phyloP scores from a whole-genome alignment of 2,113 vertebrate species.

The Nothocercus nigrocapillus region DNA sequence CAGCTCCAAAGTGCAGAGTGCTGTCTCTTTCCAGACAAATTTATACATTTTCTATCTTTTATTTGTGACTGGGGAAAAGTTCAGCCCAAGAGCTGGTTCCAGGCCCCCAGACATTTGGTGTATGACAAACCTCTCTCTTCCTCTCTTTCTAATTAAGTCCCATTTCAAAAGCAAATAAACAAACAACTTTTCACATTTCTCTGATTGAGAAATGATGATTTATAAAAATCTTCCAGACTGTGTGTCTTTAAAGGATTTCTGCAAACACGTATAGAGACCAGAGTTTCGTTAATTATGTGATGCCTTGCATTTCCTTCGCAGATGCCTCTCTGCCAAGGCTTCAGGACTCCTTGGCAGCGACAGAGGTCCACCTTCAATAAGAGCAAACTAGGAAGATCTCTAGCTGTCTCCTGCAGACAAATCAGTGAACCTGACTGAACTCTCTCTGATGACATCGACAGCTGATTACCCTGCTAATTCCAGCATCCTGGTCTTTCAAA shows the following conservation, averaged over 20 bases:
- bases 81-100: neutral
- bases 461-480: neutral
- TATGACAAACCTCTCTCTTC: neutral
- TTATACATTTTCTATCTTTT: neutral
- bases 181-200: neutral
- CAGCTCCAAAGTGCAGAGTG: neutral
- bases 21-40: constrained; percentile 32
- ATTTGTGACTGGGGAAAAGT: neutral
- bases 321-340: neutral
- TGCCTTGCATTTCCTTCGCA: neutral
- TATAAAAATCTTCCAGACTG: neutral
- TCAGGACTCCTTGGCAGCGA: fast-evolving
- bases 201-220: neutral
- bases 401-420: neutral
- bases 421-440: neutral
- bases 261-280: neutral
- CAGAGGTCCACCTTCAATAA: neutral
- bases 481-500: neutral
- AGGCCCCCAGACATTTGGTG: neutral
- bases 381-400: neutral
- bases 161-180: neutral
- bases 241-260: neutral
- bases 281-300: neutral
- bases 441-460: neutral
- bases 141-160: neutral